Base-by-base conservation (phyloP, 2,888 invertebrate species). In the Odontocolon sp. region DNA sequence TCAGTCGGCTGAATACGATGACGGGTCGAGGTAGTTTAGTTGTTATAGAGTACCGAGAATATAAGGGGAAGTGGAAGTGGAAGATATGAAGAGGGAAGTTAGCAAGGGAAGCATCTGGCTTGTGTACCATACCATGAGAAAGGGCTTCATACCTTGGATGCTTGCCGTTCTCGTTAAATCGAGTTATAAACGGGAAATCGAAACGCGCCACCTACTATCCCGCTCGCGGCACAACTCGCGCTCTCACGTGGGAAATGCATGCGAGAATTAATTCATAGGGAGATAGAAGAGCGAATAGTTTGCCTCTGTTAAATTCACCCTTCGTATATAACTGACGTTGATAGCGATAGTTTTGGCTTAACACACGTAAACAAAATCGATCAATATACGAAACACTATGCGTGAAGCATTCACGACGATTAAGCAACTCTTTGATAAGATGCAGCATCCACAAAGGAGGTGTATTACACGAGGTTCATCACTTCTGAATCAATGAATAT, bases 171-270 rank as follows among this genome's bases (percentile, higher is more conserved):
- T 68, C 75, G 72, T 72, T 78, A 64, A 80, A 80, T 74, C 63
- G 45, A 54, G 68, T 70, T 68, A 73, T 64, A 47, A 78, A 76
- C 57, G 56, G 28, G 54, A 69, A 78, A 75, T 78, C 64, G 73
- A 61, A 69, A 57, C 57, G 63, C 56, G 68, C 33, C 64, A 16
- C 36, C 52, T 63, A 56, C 47, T 52, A 5, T n/a, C 16, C 5
- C 9, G 45, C 54, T 52, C 45, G 56, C 5, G 40, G 56, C 47
- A 11, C 14, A 26, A 28, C 40, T 57, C 28, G 23, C 38, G 5
- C 47, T 16, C 59, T 28, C 26, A 31, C 38, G 45, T 31, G 57
- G 26, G 33, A 54, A 52, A 68, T 56, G n/a, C 33, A 66, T 18
- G 11, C 9, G 54, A n/a, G 23, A 42, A 61, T 73, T 63, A 68